A percentile compares a stretch with the other conserved stretches of the same genome.
These are phyloP conservation scores for Eurystomus glaucurus DNA, from an alignment of 2,797 vertebrate species.

Conservation along the genomic window DNA sequence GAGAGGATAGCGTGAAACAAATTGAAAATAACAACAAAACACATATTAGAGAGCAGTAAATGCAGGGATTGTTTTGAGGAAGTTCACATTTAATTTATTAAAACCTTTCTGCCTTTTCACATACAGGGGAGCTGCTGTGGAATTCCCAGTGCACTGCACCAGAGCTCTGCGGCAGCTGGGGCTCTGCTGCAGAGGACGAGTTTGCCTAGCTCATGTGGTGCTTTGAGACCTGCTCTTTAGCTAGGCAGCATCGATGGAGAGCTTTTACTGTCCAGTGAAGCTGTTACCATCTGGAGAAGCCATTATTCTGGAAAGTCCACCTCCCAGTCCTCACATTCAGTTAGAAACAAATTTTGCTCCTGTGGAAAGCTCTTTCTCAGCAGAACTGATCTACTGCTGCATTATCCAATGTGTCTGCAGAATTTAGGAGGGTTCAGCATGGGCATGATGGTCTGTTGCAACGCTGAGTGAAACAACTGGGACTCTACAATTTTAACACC, in stretches of 20 bases:
- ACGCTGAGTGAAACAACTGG: background rate
- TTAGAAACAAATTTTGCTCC: background rate
- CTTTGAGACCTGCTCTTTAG: conserved; percentile 31
- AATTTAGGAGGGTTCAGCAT: background rate
- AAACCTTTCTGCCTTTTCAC: background rate
- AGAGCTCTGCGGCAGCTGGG: background rate
- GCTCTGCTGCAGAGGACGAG: background rate
- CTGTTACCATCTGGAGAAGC: background rate
- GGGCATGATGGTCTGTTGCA: background rate
- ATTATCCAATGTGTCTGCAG: background rate
- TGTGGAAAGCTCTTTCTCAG: background rate
- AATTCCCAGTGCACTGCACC: background rate
- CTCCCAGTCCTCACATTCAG: background rate
- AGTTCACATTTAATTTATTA: background rate
- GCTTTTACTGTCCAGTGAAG: background rate
- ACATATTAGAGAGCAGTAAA: background rate
- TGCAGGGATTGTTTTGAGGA: background rate
- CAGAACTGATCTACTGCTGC: background rate
- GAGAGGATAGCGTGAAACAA: background rate
- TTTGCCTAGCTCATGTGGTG: background rate
- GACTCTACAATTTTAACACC: background rate
- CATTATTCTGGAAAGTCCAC: background rate
- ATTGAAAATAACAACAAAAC: background rate
- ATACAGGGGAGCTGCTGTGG: background rate
- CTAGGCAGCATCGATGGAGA: background rate